Conservation (phyloP, 2,888 invertebrate genomes). For the Macrostomum cliftonense region DNA sequence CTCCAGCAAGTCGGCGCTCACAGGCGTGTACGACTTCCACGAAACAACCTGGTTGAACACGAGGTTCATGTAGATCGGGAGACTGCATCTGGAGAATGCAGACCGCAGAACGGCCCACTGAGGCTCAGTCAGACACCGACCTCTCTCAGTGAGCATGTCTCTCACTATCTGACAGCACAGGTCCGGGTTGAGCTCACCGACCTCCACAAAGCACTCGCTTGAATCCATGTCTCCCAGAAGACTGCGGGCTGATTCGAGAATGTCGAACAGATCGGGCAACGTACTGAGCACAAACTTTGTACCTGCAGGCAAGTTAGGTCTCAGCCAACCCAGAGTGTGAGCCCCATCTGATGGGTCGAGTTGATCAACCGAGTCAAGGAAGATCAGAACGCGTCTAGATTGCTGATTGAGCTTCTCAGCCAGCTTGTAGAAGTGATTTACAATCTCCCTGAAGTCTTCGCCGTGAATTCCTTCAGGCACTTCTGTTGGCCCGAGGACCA, state of each 20-base stretch:
- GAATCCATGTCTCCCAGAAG: slow-evolving; percentile 62
- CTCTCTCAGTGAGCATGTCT: too few relatives aligned
- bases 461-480: slow-evolving; percentile 16
- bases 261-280: slow-evolving; percentile 14
- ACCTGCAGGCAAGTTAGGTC: slow-evolving; percentile 14
- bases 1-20: slow-evolving; percentile 3
- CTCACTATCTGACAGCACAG: slow-evolving; percentile 56
- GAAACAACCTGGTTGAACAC: slow-evolving; percentile 10
- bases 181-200: slow-evolving; percentile 15
- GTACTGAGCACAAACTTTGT: slow-evolving; percentile 17
- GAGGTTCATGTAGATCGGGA: slow-evolving; percentile 12
- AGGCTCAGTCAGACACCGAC: slow-evolving; percentile 5
- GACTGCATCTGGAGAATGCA: slow-evolving; percentile 8
- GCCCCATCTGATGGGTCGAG: slow-evolving; percentile 15
- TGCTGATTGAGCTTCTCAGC: neutral
- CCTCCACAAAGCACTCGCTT: slow-evolving; percentile 30
- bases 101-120: slow-evolving; percentile 11
- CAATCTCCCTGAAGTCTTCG: neutral
- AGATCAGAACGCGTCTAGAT: slow-evolving; percentile 15
- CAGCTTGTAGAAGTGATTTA: neutral
- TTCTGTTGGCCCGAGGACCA: too few relatives aligned
- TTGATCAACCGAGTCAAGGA: slow-evolving; percentile 22
- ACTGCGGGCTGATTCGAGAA: slow-evolving; percentile 18
- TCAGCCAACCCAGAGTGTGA: slow-evolving; percentile 18
- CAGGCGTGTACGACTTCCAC: slow-evolving; percentile 13